Evolutionary conservation across 2,888 invertebrate species (phyloP).

Genomic region (Drosophila anomelani): DNA sequence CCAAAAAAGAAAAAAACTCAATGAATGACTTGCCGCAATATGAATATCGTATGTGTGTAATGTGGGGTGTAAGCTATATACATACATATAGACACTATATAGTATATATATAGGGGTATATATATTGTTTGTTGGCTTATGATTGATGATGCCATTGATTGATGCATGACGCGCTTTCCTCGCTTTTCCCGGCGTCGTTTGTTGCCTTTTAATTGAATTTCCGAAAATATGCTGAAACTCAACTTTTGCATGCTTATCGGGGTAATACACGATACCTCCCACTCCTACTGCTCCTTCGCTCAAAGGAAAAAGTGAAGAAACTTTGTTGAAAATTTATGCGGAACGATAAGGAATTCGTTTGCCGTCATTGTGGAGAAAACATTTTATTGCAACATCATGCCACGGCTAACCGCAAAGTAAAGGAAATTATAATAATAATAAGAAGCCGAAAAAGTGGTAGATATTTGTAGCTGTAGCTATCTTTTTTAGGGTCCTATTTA

Average conservation of each 20-base stretch:
- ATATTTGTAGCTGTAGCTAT: background rate
- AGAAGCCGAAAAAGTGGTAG: background rate
- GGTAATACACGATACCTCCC: conserved; percentile 47
- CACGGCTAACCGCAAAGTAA: conserved; percentile 28
- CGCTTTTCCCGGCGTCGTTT: conserved; percentile 49
- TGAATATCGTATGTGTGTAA: conserved; percentile 32
- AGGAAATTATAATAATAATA: conserved; percentile 8
- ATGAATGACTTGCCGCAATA: conserved; percentile 44
- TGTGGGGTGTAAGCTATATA: background rate
- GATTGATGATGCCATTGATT: conserved; percentile 77
- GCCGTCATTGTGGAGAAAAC: conserved; percentile 65
- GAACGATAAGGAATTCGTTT: conserved; percentile 62
- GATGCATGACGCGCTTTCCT: conserved; percentile 70
- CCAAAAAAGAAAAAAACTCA: conserved; percentile 14
- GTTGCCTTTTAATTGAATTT: conserved; percentile 78
- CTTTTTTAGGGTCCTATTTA: background rate
- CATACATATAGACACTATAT: conserved; percentile 2
- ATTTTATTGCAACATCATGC: conserved; percentile 78
- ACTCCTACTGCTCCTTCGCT: background rate
- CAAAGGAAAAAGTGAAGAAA: conserved; percentile 20
- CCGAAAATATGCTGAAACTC: conserved; percentile 50
- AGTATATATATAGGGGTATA: conserved; percentile 20
- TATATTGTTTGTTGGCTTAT: conserved; percentile 59
- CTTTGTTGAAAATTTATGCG: conserved; percentile 64
- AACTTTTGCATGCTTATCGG: conserved; percentile 75